Percentiles rank a stretch among this genome's conserved stretches.
These are phyloP conservation scores for Leptopilina drosophilae DNA, from an alignment of 2,888 invertebrate species.

Conservation along the genomic window DNA sequence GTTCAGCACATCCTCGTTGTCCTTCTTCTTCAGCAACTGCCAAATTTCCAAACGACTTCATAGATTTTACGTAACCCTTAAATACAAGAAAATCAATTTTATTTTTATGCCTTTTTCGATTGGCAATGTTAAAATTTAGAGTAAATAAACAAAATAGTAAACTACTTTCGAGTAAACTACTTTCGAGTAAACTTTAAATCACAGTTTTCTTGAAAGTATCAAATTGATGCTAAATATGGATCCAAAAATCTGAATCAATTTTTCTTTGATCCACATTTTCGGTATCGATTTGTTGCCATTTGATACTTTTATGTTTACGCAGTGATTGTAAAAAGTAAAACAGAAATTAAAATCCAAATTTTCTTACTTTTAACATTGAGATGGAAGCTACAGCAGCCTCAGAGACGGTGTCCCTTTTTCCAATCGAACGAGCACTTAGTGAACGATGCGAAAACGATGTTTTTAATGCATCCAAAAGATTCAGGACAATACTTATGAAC, in stretches of 20 bases:
- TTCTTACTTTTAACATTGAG: slow-evolving; percentile 86
- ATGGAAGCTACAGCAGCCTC: slow-evolving; percentile 93
- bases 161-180: too few relatives aligned
- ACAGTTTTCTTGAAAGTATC: too few relatives aligned
- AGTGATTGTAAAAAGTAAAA: too few relatives aligned
- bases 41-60: slow-evolving; percentile 77
- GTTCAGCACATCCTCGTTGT: slow-evolving; percentile 85
- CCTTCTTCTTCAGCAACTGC: slow-evolving; percentile 88
- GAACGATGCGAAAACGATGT: slow-evolving; percentile 95
- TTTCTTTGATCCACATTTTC: too few relatives aligned
- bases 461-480: slow-evolving; percentile 93
- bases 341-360: background rate
- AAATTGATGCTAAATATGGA: too few relatives aligned
- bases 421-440: slow-evolving; percentile 88
- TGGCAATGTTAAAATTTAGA: too few relatives aligned
- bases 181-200: too few relatives aligned
- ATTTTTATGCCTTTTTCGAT: too few relatives aligned
- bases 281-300: too few relatives aligned
- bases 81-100: slow-evolving; percentile 25
- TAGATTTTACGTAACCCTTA: slow-evolving; percentile 88
- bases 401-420: slow-evolving; percentile 92
- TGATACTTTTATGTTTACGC: too few relatives aligned
- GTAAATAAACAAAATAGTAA: too few relatives aligned
- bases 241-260: too few relatives aligned
- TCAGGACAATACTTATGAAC: slow-evolving; percentile 95